phyloP scores from a whole-genome alignment of 1,140 invertebrate species.

The Drosophila asahinai region DNA sequence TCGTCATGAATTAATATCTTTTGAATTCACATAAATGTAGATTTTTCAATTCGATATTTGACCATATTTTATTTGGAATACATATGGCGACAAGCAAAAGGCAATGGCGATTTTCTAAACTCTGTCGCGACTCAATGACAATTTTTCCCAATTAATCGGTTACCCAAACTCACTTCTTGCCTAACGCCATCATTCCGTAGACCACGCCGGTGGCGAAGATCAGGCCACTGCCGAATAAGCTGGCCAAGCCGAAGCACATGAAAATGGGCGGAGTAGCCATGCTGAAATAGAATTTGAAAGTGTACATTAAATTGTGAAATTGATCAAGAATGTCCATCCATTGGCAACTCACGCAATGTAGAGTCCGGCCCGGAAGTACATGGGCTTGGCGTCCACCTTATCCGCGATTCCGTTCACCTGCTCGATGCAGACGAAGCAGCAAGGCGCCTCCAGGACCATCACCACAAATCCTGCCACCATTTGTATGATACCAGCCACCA shows the following conservation, averaged over 20 bases:
- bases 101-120: neutral
- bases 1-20: neutral
- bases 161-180: constrained; percentile 92
- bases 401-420: constrained; percentile 94
- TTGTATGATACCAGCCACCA: constrained; percentile 94
- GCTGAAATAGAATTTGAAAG: constrained; percentile 86
- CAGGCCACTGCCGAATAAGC: constrained; percentile 93
- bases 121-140: neutral
- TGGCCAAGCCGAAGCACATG: constrained; percentile 91
- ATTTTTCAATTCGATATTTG: too few species aligned
- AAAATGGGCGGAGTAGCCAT: constrained; percentile 91
- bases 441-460: constrained; percentile 95
- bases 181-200: constrained; percentile 97
- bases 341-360: constrained; percentile 92
- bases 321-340: neutral
- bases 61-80: too few species aligned
- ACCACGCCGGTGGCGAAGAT: constrained; percentile 95
- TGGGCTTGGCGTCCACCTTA: constrained; percentile 92
- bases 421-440: constrained; percentile 97
- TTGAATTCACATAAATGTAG: too few species aligned
- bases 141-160: neutral
- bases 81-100: too few species aligned
- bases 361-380: constrained; percentile 95
- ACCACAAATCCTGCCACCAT: constrained; percentile 95
- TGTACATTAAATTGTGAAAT: neutral